These are phyloP conservation scores for Acleris sparsana DNA, from an alignment of 2,888 invertebrate genomes.

Conservation along the genomic window DNA sequence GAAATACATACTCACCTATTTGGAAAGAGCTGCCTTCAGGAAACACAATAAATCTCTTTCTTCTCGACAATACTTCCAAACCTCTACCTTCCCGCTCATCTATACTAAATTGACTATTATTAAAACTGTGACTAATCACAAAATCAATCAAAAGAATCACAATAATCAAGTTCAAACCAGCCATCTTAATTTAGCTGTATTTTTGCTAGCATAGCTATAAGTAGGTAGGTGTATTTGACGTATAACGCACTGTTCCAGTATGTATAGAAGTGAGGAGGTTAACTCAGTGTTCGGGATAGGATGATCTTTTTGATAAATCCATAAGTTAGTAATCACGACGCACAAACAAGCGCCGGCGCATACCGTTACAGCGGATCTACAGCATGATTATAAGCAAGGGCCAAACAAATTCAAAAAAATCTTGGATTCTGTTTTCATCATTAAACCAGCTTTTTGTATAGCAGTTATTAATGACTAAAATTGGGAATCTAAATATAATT, in stretches of 20 bases:
- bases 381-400: slow-evolving; percentile 44
- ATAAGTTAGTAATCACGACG: slow-evolving; percentile 61
- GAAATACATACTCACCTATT: slow-evolving; percentile 68
- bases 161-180: not conserved
- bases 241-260: slow-evolving; percentile 15
- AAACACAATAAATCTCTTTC: slow-evolving; percentile 83
- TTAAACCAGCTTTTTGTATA: too few species aligned
- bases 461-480: too few species aligned
- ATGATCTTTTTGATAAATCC: slow-evolving; percentile 39
- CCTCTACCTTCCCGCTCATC: slow-evolving; percentile 42
- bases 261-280: slow-evolving; percentile 3
- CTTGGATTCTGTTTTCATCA: too few species aligned
- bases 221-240: not conserved
- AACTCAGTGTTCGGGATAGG: slow-evolving; percentile 25
- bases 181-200: slow-evolving; percentile 5
- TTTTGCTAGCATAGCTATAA: not conserved
- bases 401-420: not conserved
- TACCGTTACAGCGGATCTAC: slow-evolving; percentile 51
- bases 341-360: slow-evolving; percentile 51
- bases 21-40: slow-evolving; percentile 85
- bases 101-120: slow-evolving; percentile 23
- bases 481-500: too few species aligned
- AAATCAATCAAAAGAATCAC: not conserved
- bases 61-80: slow-evolving; percentile 68
- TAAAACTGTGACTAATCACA: slow-evolving; percentile 1